Percentiles rank a stretch among this genome's conserved stretches.
Conservation (phyloP, 2,797 vertebrate species). For the Brachyrhaphis roseni region DNA sequence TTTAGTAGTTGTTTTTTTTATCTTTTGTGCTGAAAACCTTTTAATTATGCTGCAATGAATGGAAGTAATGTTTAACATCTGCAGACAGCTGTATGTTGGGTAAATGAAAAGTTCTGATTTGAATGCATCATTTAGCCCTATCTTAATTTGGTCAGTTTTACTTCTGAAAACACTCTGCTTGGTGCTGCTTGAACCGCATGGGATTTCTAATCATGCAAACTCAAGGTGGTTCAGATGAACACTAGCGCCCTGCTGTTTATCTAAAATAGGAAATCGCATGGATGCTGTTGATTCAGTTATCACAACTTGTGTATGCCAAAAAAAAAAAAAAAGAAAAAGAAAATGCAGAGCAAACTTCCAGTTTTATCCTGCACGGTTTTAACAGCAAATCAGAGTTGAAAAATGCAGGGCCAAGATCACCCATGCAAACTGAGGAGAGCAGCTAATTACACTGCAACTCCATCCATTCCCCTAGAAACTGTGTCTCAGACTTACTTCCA, state of each 20-base stretch:
- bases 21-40: neutral
- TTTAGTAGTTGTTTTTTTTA: neutral
- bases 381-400: constrained; percentile 43
- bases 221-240: constrained; percentile 17
- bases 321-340: neutral
- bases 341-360: constrained; percentile 10
- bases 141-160: neutral
- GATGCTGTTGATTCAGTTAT: constrained; percentile 31
- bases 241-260: neutral
- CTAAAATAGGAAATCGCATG: constrained; percentile 22
- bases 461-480: constrained; percentile 49
- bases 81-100: neutral
- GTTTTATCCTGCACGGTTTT: constrained; percentile 22
- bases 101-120: neutral
- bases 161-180: neutral
- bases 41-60: neutral
- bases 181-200: neutral
- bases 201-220: constrained; percentile 12
- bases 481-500: constrained; percentile 49
- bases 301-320: constrained; percentile 22
- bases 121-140: neutral
- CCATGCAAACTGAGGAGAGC: constrained; percentile 44
- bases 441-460: constrained; percentile 56
- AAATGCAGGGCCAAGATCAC: constrained; percentile 41
- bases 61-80: neutral